Evolutionary conservation across 2,797 vertebrate species (phyloP).

Genomic region (Sphenodon punctatus): DNA sequence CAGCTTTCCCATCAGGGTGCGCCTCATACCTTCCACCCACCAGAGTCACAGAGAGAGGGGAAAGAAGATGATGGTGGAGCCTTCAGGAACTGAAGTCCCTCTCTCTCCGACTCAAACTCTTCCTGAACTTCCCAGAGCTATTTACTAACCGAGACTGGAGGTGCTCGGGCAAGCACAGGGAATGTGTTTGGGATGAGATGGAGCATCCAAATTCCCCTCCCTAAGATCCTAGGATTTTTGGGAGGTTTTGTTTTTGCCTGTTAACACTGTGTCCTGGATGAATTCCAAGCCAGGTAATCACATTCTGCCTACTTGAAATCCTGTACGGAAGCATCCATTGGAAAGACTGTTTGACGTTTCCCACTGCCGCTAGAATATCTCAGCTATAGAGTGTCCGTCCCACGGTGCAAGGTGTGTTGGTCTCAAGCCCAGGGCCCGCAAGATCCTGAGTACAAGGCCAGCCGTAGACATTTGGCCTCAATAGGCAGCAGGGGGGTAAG

Average conservation of each 20-base stretch:
- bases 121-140: neutral
- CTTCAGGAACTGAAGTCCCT: neutral
- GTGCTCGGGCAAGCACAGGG: neutral
- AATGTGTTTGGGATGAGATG: neutral
- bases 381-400: too few relatives aligned
- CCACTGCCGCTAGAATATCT: neutral
- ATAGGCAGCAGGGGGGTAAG: too few relatives aligned
- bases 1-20: constrained; percentile 21
- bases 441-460: too few relatives aligned
- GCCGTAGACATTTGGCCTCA: too few relatives aligned
- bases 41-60: neutral
- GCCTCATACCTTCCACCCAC: constrained; percentile 9
- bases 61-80: too few relatives aligned
- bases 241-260: neutral
- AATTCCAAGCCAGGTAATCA: constrained; percentile 33
- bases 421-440: too few relatives aligned
- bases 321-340: neutral
- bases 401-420: too few relatives aligned
- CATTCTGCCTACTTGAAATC: constrained; percentile 17
- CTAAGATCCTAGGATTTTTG: constrained; percentile 12
- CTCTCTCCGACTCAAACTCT: neutral
- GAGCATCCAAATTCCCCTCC: neutral
- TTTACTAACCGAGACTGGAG: neutral
- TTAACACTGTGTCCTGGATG: constrained; percentile 3
- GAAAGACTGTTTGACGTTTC: neutral